Evolutionary conservation across 2,113 vertebrate species (phyloP).

Genomic region (Macrotus californicus): DNA sequence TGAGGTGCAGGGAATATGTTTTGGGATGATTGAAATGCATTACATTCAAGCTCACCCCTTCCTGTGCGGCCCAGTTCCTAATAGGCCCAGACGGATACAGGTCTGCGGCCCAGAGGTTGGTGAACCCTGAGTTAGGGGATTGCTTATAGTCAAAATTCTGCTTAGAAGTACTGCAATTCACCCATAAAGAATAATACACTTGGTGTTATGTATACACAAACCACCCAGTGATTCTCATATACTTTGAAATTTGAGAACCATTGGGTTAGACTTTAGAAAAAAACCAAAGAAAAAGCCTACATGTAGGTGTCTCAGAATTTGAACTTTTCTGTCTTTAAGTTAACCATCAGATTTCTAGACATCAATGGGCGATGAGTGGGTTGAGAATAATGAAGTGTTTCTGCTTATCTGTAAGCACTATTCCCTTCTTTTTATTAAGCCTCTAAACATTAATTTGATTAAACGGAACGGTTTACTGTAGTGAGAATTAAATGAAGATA

Average conservation of each 20-base stretch:
- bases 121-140: neutral
- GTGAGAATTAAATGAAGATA: constrained; percentile 35
- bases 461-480: neutral
- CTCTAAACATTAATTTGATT: constrained; percentile 18
- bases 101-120: too few species aligned
- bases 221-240: neutral
- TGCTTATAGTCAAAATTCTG: neutral
- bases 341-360: neutral
- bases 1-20: too few species aligned
- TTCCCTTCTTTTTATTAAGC: neutral
- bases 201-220: neutral
- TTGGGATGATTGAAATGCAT: too few species aligned
- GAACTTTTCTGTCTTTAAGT: neutral
- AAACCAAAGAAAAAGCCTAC: neutral
- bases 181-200: neutral
- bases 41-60: too few species aligned
- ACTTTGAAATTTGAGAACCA: neutral
- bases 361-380: neutral
- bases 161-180: neutral
- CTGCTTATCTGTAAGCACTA: neutral
- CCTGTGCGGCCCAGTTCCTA: too few species aligned
- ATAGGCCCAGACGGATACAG: too few species aligned
- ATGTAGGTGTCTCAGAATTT: neutral
- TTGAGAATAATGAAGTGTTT: neutral
- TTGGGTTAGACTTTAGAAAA: neutral